phyloP scores from a whole-genome alignment of 2,888 invertebrate species.

The Myopa tessellatipennis region DNA sequence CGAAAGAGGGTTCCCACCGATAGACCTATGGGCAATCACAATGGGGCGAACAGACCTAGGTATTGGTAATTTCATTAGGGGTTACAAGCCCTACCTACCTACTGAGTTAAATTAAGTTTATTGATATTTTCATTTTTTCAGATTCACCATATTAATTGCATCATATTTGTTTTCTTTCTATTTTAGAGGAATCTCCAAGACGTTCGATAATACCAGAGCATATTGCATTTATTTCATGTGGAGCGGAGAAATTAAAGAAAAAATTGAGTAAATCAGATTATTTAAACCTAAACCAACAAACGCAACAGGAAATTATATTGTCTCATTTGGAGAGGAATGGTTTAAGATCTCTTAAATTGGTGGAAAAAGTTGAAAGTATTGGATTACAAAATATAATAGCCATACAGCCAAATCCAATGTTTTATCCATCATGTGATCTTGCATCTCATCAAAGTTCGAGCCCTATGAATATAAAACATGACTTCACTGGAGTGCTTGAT shows the following conservation, averaged over 20 bases:
- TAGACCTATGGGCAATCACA: no score
- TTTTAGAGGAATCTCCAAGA: slow-evolving; percentile 71
- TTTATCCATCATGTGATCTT: slow-evolving; percentile 71
- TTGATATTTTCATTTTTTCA: not conserved
- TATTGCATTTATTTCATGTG: slow-evolving; percentile 73
- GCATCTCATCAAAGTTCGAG: slow-evolving; percentile 74
- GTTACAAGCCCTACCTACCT: no score
- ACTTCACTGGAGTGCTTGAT: slow-evolving; percentile 63
- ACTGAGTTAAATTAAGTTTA: no score
- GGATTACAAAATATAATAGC: slow-evolving; percentile 78
- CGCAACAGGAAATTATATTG: slow-evolving; percentile 64
- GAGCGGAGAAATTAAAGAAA: slow-evolving; percentile 75
- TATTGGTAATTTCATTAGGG: no score
- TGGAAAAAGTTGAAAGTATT: slow-evolving; percentile 77
- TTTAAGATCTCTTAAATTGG: slow-evolving; percentile 71
- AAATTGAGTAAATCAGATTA: slow-evolving; percentile 70
- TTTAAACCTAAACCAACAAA: slow-evolving; percentile 61
- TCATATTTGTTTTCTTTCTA: not conserved
- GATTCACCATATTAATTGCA: not conserved
- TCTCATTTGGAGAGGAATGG: slow-evolving; percentile 66
- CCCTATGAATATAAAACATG: slow-evolving; percentile 72
- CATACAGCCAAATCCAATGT: slow-evolving; percentile 72
- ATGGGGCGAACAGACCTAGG: no score
- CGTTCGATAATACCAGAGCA: slow-evolving; percentile 67
- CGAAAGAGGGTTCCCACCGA: no score